These are phyloP conservation scores for Corythornis cristatus DNA, from an alignment of 2,113 vertebrate genomes.

Conservation along the genomic window DNA sequence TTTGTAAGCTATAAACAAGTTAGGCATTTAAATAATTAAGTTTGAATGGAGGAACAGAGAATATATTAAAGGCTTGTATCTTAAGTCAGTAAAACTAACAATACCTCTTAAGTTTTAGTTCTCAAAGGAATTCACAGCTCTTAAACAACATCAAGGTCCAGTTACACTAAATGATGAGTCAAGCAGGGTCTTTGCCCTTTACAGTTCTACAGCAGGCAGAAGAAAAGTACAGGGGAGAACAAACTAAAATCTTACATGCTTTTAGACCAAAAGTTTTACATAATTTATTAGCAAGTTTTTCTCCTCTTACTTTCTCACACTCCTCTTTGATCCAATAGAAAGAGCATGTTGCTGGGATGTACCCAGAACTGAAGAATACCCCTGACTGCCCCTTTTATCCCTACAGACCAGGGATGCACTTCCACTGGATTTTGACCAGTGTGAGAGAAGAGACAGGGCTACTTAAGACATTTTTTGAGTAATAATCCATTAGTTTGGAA, in stretches of 20 bases:
- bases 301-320: background rate
- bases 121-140: background rate
- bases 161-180: background rate
- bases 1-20: conserved; percentile 36
- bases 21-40: conserved; percentile 41
- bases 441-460: background rate
- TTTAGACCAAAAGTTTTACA: background rate
- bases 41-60: conserved; percentile 8
- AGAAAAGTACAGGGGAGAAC: background rate
- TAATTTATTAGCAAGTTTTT: background rate
- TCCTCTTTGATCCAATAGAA: background rate
- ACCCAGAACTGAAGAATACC: background rate
- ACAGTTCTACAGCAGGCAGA: background rate
- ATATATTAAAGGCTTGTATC: background rate
- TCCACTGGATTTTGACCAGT: background rate
- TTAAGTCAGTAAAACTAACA: conserved; percentile 3
- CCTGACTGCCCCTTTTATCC: background rate
- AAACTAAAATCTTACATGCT: background rate
- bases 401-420: background rate
- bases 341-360: background rate
- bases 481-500: background rate
- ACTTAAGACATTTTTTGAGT: background rate
- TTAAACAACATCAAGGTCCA: background rate
- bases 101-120: background rate
- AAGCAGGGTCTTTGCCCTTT: background rate